Evolutionary conservation across 1,140 invertebrate genomes (phyloP).

Genomic region (Myzus persicae): DNA sequence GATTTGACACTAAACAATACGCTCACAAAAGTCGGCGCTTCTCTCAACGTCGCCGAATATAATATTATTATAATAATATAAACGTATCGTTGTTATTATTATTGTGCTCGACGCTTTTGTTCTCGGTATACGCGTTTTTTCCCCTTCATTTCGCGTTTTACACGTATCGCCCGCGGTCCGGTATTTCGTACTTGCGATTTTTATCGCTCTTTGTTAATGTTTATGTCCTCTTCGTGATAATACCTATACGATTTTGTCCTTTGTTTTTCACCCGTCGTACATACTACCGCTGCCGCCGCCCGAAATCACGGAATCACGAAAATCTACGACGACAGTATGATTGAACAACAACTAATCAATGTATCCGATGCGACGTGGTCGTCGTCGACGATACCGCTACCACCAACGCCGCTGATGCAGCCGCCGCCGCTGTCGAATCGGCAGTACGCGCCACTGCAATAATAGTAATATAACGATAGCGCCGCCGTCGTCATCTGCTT

Average conservation of each 20-base stretch:
- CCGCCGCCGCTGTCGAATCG: neutral
- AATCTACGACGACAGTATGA: neutral
- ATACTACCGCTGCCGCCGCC: neutral
- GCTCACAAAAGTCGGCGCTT: neutral
- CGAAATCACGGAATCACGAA: neutral
- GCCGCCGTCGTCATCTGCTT: neutral
- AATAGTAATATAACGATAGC: neutral
- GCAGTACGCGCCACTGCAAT: neutral
- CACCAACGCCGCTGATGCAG: neutral
- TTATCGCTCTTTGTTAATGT: neutral
- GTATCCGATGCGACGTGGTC: neutral
- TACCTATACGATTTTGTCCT: neutral
- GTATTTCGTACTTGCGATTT: neutral
- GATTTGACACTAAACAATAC: neutral
- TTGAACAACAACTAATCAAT: neutral
- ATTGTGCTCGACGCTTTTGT: neutral
- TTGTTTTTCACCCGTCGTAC: neutral
- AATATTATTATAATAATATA: constrained; percentile 18
- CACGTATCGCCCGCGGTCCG: neutral
- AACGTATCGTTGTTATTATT: neutral
- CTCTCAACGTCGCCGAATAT: neutral
- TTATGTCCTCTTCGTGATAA: neutral
- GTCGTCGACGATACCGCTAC: neutral
- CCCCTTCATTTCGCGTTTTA: neutral
- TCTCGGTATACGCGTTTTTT: neutral